Base-by-base conservation (phyloP, 2,797 vertebrate species). In the Hippocampus kuda region DNA sequence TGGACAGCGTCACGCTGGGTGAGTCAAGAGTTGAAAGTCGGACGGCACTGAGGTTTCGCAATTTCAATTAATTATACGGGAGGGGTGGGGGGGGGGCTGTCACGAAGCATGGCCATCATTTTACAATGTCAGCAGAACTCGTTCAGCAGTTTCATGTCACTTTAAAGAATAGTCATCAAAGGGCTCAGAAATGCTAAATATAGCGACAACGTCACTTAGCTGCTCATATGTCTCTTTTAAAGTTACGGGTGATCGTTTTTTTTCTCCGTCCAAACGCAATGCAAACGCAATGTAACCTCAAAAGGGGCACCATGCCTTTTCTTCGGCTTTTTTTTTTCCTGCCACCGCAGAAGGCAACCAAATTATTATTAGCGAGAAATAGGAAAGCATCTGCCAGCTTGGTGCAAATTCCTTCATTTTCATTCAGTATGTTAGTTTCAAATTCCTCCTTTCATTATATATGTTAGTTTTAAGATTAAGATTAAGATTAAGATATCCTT, bases 1-100 rank as follows among this genome's bases (percentile, higher is more conserved):
- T 94, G 1, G 97, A 98, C 69, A 94, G 93, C 0, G 94, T 99
- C 71, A 94, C 95, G 22, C 92, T 99, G 7, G 97, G 97, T 99
- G 88, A 81, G 90, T 77, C 48, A 66, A 75, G 6, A 38, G 65
- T 20, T 16, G 18, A 20, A 12, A 1, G n/a, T 27, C 42, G 2
- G 12, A 46, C 4, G 56, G 24, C 56, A 26, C 26, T 30, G 26
- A 15, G 56, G 7, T 10, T 38, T 61, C 2, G 15, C 6, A 42
- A 41, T 38, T 59, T 26, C 8, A 56, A 15, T 15, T 6, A 59
- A 15, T 20, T 69, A 10, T 56, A 13, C 20, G 48, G 49, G 34
- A 8, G 49, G 53, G 57, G n/a, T n/a, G 38, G 59, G 69, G 30
- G 65, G 20, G 49, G 71, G 20, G 6, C 62, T 13, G 6, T 2